Base-by-base conservation (phyloP, 2,113 vertebrate species). In the Hippocampus zosterae region DNA sequence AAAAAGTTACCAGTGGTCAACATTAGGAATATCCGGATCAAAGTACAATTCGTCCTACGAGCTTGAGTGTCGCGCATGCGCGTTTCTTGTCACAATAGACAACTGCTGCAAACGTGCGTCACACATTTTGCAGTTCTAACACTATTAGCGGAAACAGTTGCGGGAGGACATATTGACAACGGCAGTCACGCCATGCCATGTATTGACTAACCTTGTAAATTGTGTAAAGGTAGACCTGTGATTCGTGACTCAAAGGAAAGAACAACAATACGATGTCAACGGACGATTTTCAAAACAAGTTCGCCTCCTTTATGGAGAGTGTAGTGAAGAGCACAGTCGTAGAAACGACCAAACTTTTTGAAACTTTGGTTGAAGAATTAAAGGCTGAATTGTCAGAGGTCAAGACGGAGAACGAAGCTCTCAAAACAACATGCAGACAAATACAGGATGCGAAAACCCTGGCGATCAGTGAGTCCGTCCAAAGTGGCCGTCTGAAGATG, bases 281-380 rank as follows among this genome's bases (percentile, higher is more conserved):
- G 50, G 85, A 70, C 7, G 86, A 87, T 23, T 89, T 91, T 40
- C 85, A 89, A 68, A 69, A 64, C 1, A 89, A 88, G 64, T 91
- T 88, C 62, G 59, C 89, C 19, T 81, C 83, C 1, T 77, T 90
- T 0, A 91, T 92, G 90, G 90, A 91, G 68, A 76, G 65, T 12
- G 80, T 91, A 67, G 69, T 92, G 1, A 86, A 85, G 62, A 79
- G 75, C 4, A 87, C 89, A 0, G 73, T 92, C 3, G 81, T 80
- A 0, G 91, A 92, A 72, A 90, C 91, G 5, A 90, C 83, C 1
- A 88, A 89, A 88, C 88, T 92, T 85, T 92, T 90, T 66, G 84
- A 91, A 77, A 85, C 76, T 72, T 82, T 89, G 78, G 84, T 91
- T 0, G 76, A 87, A 16, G 88, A 90, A 23, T 73, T 92, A 61